phyloP scores from a whole-genome alignment of 2,113 vertebrate species.

The Halichoerus grypus region DNA sequence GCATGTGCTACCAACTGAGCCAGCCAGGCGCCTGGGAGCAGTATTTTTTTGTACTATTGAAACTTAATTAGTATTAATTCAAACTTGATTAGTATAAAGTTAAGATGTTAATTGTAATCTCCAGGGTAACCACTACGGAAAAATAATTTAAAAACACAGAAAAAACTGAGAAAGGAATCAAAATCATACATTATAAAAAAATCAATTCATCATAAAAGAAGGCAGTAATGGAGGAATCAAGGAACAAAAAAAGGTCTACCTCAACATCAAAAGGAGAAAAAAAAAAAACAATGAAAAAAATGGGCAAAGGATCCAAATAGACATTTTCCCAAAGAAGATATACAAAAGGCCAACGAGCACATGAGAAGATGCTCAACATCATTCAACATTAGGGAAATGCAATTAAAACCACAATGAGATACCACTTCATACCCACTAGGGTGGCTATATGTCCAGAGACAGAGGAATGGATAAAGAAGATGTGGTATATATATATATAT shows the following conservation, averaged over 20 bases:
- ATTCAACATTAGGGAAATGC: not conserved
- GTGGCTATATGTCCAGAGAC: not conserved
- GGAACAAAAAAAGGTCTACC: not conserved
- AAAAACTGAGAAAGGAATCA: not conserved
- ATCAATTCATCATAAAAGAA: not conserved
- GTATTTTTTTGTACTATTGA: not conserved
- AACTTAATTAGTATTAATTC: conserved; percentile 9
- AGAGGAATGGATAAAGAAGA: not conserved
- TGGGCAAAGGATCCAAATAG: not conserved
- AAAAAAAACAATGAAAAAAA: not conserved
- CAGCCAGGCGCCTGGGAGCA: not conserved
- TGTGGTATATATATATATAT: not conserved
- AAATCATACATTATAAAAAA: not conserved
- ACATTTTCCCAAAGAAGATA: not conserved
- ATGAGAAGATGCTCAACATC: not conserved
- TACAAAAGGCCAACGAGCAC: not conserved
- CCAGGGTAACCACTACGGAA: not conserved
- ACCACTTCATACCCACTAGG: not conserved
- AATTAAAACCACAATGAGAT: not conserved
- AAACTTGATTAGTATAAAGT: not conserved
- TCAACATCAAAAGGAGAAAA: not conserved
- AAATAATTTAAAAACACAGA: not conserved
- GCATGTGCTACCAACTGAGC: not conserved
- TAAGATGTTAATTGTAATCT: not conserved
- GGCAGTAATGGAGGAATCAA: not conserved